phyloP scores from a whole-genome alignment of 2,888 invertebrate genomes.

The Polylopha cassiicola region DNA sequence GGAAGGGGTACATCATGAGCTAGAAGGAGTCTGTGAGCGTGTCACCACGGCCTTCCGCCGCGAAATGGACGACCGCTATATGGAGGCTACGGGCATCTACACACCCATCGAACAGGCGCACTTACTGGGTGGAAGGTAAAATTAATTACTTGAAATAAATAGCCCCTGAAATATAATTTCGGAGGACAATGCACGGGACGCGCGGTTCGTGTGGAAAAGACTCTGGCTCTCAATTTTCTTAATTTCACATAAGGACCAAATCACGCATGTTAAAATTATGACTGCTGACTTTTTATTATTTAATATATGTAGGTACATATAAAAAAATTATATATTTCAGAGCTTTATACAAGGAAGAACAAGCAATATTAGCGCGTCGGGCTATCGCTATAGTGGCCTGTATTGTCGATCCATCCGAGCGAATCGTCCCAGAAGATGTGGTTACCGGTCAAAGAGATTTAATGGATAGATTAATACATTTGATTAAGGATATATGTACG shows the following conservation, averaged over 20 bases:
- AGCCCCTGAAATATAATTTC: too few relatives aligned
- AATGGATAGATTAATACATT: constrained; percentile 29
- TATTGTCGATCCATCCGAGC: constrained; percentile 34
- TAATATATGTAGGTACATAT: too few relatives aligned
- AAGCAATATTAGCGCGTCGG: constrained; percentile 49
- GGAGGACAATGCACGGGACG: too few relatives aligned
- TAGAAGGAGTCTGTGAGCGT: constrained; percentile 42
- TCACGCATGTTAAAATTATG: too few relatives aligned
- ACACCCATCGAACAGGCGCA: constrained; percentile 33
- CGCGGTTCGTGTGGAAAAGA: too few relatives aligned
- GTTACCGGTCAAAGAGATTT: constrained; percentile 24
- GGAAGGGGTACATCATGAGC: constrained; percentile 34
- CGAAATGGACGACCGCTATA: constrained; percentile 64
- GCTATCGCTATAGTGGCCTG: constrained; percentile 38
- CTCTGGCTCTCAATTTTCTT: too few relatives aligned
- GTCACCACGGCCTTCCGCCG: constrained; percentile 55
- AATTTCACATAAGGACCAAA: too few relatives aligned
- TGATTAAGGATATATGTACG: constrained; percentile 43
- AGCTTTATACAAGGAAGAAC: constrained; percentile 56
- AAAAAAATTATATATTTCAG: constrained; percentile 37
- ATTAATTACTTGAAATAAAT: background rate
- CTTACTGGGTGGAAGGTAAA: constrained; percentile 50
- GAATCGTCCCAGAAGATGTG: constrained; percentile 30
- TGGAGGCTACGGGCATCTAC: constrained; percentile 42
- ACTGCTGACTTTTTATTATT: too few relatives aligned